A percentile compares a stretch with the other conserved stretches of the same genome.
These are phyloP conservation scores for Cynodonichthys magdalenae DNA, from an alignment of 2,797 vertebrate genomes.

Conservation along the genomic window DNA sequence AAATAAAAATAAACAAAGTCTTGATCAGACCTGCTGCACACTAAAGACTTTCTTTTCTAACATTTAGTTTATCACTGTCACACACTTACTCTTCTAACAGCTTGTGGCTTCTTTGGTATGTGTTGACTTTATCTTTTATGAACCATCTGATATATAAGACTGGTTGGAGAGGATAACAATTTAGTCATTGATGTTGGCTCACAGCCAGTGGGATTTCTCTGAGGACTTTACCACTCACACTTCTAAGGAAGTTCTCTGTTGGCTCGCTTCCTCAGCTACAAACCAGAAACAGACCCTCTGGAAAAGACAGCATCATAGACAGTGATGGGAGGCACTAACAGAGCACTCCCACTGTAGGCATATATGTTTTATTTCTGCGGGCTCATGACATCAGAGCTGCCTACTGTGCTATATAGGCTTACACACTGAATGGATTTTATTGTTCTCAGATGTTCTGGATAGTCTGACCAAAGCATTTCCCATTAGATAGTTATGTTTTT, in stretches of 20 bases:
- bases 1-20: background rate
- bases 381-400: conserved; percentile 44
- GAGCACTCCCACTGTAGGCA: conserved; percentile 42
- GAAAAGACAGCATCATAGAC: conserved; percentile 65
- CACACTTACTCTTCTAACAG: conserved; percentile 8
- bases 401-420: conserved; percentile 35
- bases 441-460: conserved; percentile 49
- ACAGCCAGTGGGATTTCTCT: conserved; percentile 49
- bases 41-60: conserved; percentile 4
- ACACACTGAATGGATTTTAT: conserved; percentile 40
- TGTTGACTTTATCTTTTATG: conserved; percentile 18
- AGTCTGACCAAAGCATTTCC: conserved; percentile 27
- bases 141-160: conserved; percentile 14
- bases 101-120: conserved; percentile 14
- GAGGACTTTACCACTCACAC: conserved; percentile 39
- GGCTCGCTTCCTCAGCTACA: conserved; percentile 49
- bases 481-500: conserved; percentile 48
- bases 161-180: conserved; percentile 33
- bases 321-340: conserved; percentile 43
- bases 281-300: conserved; percentile 71
- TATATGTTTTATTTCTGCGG: conserved; percentile 40
- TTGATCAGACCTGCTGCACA: background rate
- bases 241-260: conserved; percentile 56
- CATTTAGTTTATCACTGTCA: background rate
- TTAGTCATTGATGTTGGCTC: conserved; percentile 58